Evolutionary conservation across 2,113 vertebrate species (phyloP).

Genomic region (Gymnobelideus leadbeateri): DNA sequence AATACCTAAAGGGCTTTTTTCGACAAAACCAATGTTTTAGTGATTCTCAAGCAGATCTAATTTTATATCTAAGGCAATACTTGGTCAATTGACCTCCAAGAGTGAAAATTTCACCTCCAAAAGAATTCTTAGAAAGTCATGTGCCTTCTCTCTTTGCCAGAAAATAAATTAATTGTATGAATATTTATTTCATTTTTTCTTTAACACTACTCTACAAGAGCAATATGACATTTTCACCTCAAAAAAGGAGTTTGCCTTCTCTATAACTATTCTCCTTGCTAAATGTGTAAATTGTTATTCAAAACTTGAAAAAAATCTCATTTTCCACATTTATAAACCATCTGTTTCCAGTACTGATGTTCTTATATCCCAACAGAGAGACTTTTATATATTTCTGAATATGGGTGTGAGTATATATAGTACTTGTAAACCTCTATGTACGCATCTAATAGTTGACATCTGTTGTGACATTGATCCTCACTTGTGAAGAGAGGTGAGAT

Average conservation of each 20-base stretch:
- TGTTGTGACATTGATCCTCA: slow-evolving; percentile 79
- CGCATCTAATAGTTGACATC: slow-evolving; percentile 64
- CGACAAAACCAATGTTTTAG: background rate
- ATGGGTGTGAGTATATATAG: slow-evolving; percentile 6
- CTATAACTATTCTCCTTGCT: slow-evolving; percentile 6
- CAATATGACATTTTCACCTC: slow-evolving; percentile 11
- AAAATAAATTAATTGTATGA: background rate
- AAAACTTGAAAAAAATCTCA: background rate
- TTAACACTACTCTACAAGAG: background rate
- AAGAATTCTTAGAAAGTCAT: slow-evolving; percentile 19
- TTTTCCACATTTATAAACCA: background rate
- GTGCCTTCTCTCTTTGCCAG: background rate
- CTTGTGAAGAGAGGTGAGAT: slow-evolving; percentile 76
- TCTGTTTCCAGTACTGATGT: slow-evolving; percentile 22
- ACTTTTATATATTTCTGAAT: slow-evolving; percentile 11
- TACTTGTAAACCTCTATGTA: slow-evolving; percentile 52
- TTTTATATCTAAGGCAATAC: slow-evolving; percentile 8
- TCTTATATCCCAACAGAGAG: background rate
- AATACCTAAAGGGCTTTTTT: background rate
- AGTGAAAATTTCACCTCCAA: background rate
- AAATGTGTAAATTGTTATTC: background rate
- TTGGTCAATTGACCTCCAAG: background rate
- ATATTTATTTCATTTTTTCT: background rate
- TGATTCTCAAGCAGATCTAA: slow-evolving; percentile 2
- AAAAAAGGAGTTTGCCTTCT: background rate